Evolutionary conservation across 1,140 invertebrate genomes (phyloP), one percentile per base, ranked within the genome.

Genomic region (Diuraphis noxia): DNA sequence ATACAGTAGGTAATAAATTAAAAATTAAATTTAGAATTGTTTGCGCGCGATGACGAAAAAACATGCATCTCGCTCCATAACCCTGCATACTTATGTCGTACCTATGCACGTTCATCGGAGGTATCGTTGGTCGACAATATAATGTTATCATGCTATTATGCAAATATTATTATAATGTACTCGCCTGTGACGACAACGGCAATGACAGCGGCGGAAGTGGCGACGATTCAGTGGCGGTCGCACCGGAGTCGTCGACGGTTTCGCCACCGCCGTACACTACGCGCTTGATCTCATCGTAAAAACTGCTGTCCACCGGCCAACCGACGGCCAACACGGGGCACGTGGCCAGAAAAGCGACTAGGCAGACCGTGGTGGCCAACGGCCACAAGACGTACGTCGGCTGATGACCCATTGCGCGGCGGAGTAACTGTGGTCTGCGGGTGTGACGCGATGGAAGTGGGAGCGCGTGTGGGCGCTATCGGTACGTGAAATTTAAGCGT

Each of bases 301-400:
- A 91, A 40, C 34, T 82, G 89, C 89, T 91, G 34, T 91, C 89
- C 19, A 79, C 34, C 34, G 89, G 89, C 89, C 89, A 91, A 49
- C 89, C 89, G 13, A 38, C 13, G 36, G 86, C 25, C 43, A 17
- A 30, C 52, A 10, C 3, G 41, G 77, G 89, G 77, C 63, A 63
- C 52, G 86, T 72, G 56, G 56, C 86, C 9, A 40, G 25, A 36
- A 88, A n/a, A 56, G 86, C 38, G 77, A 43, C 43, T 41, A 43
- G n/a, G 13, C 43, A 88, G 86, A 88, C 52, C 19, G 41, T 38
- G 38, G 23, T 36, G 34, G 72, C 72, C 72, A 79, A 23, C 43
- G 40, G 77, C 21, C 34, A 91, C 72, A 79, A 40, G 34, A n/a
- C n/a, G n/a, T 46, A 77, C 88, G 30, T 36, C 41, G 72, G n/a